These are phyloP conservation scores for Hydrophis major DNA, from an alignment of 2,797 vertebrate genomes.

Conservation along the genomic window DNA sequence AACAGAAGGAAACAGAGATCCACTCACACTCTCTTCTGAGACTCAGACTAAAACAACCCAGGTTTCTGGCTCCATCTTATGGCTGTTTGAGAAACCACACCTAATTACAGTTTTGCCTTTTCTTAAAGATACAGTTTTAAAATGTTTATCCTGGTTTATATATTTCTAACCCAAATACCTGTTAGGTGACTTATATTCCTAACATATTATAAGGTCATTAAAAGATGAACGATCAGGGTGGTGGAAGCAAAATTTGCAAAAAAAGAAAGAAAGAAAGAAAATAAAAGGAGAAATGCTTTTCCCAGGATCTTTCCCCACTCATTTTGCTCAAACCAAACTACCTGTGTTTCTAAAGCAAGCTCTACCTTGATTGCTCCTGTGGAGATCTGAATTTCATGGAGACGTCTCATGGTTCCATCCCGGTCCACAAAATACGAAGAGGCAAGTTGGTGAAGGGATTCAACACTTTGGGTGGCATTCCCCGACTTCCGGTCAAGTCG, in stretches of 20 bases:
- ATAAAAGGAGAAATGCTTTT: not conserved
- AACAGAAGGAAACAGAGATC: no score
- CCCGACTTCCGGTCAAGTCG: constrained; percentile 92
- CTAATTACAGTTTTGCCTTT: no score
- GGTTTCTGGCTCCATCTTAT: no score
- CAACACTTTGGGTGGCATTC: constrained; percentile 93
- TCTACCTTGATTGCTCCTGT: constrained; percentile 96
- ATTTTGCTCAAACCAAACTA: not conserved
- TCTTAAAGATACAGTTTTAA: no score
- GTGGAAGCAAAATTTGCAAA: not conserved
- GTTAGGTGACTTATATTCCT: no score
- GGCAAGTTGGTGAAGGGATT: constrained; percentile 95
- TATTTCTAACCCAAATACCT: no score
- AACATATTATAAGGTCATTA: no score
- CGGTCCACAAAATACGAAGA: constrained; percentile 99
- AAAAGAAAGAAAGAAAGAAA: not conserved
- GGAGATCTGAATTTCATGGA: constrained; percentile 99
- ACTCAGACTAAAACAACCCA: no score
- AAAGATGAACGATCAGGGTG: not conserved
- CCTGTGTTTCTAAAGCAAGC: not conserved
- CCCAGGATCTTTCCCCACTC: not conserved
- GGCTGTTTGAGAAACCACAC: no score
- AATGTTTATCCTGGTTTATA: no score
- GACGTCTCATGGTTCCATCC: constrained; percentile 96
- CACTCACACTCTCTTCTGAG: no score